These are phyloP conservation scores for Trypoxylus dichotomus DNA, from an alignment of 1,140 invertebrate genomes.

Conservation along the genomic window DNA sequence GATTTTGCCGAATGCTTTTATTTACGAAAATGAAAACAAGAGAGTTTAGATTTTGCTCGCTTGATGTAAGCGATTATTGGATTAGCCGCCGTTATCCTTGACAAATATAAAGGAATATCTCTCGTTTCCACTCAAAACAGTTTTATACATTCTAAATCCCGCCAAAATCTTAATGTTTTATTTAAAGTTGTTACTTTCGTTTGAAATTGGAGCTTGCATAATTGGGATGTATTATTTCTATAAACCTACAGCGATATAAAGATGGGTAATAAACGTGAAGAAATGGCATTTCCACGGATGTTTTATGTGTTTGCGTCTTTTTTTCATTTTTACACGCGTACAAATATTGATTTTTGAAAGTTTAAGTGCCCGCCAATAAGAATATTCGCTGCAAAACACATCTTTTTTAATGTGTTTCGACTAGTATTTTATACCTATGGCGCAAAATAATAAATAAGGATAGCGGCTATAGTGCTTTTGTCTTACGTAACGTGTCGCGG, in stretches of 20 bases:
- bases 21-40: too few relatives aligned
- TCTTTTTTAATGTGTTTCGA: neutral
- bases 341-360: neutral
- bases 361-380: constrained; percentile 5
- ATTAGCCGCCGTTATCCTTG: too few relatives aligned
- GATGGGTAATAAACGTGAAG: neutral
- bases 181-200: neutral
- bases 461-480: neutral
- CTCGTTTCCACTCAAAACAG: neutral
- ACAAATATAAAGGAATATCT: too few relatives aligned
- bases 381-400: neutral
- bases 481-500: neutral
- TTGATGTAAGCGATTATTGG: too few relatives aligned
- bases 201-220: neutral
- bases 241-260: neutral
- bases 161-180: neutral
- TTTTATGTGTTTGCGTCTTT: neutral
- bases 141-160: neutral
- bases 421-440: neutral
- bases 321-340: neutral
- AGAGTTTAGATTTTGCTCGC: too few relatives aligned
- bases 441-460: neutral
- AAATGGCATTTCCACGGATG: neutral
- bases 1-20: too few relatives aligned
- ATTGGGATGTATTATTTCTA: neutral